A percentile compares a stretch with the other conserved stretches of the same genome.
phyloP scores from a whole-genome alignment of 2,113 vertebrate species.

The Pagrus major region DNA sequence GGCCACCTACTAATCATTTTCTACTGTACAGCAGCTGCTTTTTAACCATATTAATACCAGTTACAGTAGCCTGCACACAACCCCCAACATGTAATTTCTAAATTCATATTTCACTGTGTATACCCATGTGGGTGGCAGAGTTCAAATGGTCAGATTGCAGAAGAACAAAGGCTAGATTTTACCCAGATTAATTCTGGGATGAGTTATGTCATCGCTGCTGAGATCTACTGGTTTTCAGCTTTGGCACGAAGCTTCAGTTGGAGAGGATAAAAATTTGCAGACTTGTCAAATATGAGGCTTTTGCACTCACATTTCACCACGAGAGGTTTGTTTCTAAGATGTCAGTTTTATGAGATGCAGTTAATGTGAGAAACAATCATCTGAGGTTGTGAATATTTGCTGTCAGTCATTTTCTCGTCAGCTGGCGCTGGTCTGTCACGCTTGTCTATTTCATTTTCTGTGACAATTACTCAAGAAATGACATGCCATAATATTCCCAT shows the following conservation, averaged over 20 bases:
- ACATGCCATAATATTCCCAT: not conserved
- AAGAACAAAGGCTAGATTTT: conserved; percentile 57
- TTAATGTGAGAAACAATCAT: conserved; percentile 10
- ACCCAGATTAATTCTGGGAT: conserved; percentile 58
- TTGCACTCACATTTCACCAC: not conserved
- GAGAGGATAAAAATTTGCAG: conserved; percentile 56
- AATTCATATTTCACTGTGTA: not conserved
- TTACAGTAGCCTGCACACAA: not conserved
- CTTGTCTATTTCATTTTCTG: not conserved
- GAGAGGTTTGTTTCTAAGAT: not conserved
- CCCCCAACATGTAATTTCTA: conserved; percentile 3
- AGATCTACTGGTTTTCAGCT: conserved; percentile 51
- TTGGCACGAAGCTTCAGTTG: conserved; percentile 12
- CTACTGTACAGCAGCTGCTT: not conserved
- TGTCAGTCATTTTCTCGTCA: not conserved
- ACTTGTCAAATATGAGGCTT: conserved; percentile 41
- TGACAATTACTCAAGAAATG: not conserved
- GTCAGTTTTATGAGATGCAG: not conserved
- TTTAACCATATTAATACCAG: not conserved
- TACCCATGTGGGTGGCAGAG: conserved; percentile 14
- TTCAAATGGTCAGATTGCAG: conserved; percentile 19
- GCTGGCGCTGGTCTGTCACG: not conserved
- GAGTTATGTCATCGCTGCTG: conserved; percentile 61
- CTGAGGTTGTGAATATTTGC: not conserved
- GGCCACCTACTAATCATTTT: not conserved